Conservation (phyloP, 2,797 vertebrate species). For the Threskiornis aethiopicus region DNA sequence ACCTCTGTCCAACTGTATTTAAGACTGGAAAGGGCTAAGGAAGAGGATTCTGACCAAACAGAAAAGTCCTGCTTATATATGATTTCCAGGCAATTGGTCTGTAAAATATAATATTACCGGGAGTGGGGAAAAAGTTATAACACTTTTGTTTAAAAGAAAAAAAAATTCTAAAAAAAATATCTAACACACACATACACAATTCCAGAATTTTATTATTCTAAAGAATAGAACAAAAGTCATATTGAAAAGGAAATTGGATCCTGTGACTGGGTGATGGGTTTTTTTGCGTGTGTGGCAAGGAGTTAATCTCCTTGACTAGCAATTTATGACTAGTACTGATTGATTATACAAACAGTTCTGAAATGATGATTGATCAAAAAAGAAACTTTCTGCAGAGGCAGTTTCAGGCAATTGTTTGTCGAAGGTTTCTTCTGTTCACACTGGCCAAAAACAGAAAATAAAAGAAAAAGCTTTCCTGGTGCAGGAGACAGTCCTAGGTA, state of each 20-base stretch:
- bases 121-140: neutral
- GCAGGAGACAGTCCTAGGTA: neutral
- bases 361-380: neutral
- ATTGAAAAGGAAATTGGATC: neutral
- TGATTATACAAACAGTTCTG: neutral
- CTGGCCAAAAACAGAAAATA: neutral
- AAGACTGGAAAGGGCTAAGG: neutral
- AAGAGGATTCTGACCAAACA: neutral
- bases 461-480: neutral
- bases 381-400: neutral
- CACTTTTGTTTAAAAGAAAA: neutral
- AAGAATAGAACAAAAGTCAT: neutral
- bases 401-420: neutral
- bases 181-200: neutral
- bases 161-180: neutral
- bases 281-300: neutral
- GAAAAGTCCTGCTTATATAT: neutral
- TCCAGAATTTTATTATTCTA: neutral
- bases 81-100: neutral
- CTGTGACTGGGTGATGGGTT: neutral
- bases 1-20: neutral
- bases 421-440: neutral
- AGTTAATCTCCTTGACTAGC: neutral
- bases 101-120: neutral
- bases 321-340: neutral